These are phyloP conservation scores for Agrilus mali DNA, from an alignment of 2,888 invertebrate genomes.

Conservation along the genomic window DNA sequence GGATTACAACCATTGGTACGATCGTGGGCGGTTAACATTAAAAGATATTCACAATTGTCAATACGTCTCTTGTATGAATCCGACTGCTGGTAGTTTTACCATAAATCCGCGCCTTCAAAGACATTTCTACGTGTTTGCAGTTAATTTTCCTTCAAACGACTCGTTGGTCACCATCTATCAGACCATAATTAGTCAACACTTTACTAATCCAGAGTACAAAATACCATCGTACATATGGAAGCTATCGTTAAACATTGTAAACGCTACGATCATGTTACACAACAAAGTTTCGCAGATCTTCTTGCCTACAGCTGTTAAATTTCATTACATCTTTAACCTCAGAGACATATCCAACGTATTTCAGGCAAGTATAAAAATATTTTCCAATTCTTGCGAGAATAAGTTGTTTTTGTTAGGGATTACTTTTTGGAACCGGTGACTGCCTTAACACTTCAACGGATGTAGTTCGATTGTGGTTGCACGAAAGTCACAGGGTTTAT, in stretches of 20 bases:
- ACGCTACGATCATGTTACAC: slow-evolving; percentile 74
- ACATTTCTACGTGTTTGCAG: slow-evolving; percentile 80
- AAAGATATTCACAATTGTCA: slow-evolving; percentile 97
- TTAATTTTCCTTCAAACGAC: slow-evolving; percentile 64
- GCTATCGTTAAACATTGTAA: slow-evolving; percentile 60
- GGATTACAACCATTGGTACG: slow-evolving; percentile 94
- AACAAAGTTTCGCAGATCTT: slow-evolving; percentile 78
- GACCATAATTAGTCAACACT: slow-evolving; percentile 76
- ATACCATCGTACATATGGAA: slow-evolving; percentile 58
- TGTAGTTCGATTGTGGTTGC: slow-evolving; percentile 82
- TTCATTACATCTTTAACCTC: slow-evolving; percentile 93
- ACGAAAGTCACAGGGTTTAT: slow-evolving; percentile 88
- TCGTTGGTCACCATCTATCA: slow-evolving; percentile 80
- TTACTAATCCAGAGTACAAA: slow-evolving; percentile 68
- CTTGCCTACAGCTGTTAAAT: slow-evolving; percentile 90
- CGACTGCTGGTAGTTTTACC: slow-evolving; percentile 93
- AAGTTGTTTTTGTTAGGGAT: slow-evolving; percentile 48
- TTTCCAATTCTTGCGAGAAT: neutral
- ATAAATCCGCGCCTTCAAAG: slow-evolving; percentile 88
- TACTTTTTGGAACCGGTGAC: slow-evolving; percentile 82
- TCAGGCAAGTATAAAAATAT: slow-evolving; percentile 46
- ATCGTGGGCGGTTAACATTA: slow-evolving; percentile 71
- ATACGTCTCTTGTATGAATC: slow-evolving; percentile 96
- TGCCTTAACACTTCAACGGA: slow-evolving; percentile 70
- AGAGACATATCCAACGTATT: slow-evolving; percentile 91